phyloP scores from a whole-genome alignment of 2,888 invertebrate genomes.

The Mythimna pallens region DNA sequence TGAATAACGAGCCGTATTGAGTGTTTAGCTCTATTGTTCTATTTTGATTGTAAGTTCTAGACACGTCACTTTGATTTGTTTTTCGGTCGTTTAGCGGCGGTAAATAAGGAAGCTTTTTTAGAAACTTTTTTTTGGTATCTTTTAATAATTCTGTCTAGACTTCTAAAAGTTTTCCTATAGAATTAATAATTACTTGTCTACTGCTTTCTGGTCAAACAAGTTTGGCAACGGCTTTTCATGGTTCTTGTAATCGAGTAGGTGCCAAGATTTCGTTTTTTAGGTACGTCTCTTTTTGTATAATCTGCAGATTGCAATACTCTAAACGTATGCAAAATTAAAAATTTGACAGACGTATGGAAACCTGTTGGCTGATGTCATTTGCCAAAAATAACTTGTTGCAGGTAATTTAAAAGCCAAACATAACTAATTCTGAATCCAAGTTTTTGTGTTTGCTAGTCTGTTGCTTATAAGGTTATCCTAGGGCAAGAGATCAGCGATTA shows the following conservation, averaged over 20 bases:
- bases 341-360: constrained; percentile 48
- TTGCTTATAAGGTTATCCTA: constrained; percentile 18
- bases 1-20: constrained; percentile 44
- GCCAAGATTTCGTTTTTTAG: constrained; percentile 8
- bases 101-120: background rate
- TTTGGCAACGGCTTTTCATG: background rate
- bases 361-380: constrained; percentile 57
- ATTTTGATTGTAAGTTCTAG: constrained; percentile 26
- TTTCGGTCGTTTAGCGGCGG: background rate
- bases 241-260: background rate
- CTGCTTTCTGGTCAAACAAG: constrained; percentile 10
- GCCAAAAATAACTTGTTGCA: constrained; percentile 48
- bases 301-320: constrained; percentile 39
- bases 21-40: constrained; percentile 43
- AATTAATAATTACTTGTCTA: background rate
- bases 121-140: background rate
- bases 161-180: background rate
- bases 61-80: constrained; percentile 8
- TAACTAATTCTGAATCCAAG: constrained; percentile 33
- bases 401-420: constrained; percentile 30
- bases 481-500: constrained; percentile 16
- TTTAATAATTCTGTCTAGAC: background rate
- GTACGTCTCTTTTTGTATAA: constrained; percentile 8
- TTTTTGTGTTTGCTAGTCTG: constrained; percentile 31
- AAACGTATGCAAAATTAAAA: constrained; percentile 40